Conservation (phyloP, 2,113 vertebrate genomes). For the Sclerurus mexicanus region DNA sequence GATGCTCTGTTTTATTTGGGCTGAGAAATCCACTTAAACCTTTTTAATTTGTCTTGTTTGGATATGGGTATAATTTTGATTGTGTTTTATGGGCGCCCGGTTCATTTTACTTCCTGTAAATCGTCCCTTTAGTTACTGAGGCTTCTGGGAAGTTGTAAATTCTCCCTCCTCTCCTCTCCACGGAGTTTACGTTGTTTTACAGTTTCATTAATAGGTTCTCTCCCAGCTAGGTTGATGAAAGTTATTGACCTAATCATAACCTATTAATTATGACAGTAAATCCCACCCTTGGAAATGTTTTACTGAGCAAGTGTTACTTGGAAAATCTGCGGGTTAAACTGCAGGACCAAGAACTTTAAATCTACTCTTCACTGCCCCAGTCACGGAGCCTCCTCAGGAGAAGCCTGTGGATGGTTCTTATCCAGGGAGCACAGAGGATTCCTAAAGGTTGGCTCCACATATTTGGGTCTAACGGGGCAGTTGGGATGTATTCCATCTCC, state of each 20-base stretch:
- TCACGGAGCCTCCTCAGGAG: rapidly evolving
- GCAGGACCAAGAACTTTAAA: slow-evolving; percentile 58
- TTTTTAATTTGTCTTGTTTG: slow-evolving; percentile 70
- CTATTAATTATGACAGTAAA: slow-evolving; percentile 77
- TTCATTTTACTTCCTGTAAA: slow-evolving; percentile 77
- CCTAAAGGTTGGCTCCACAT: background rate
- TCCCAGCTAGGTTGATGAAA: slow-evolving; percentile 70
- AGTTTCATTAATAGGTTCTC: slow-evolving; percentile 71
- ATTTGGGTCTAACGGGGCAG: background rate
- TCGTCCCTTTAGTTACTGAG: slow-evolving; percentile 66
- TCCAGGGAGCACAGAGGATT: background rate
- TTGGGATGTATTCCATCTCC: background rate
- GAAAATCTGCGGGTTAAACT: slow-evolving; percentile 51
- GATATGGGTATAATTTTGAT: slow-evolving; percentile 62
- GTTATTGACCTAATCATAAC: slow-evolving; percentile 78
- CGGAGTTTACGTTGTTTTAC: slow-evolving; percentile 72
- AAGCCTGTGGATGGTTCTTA: background rate
- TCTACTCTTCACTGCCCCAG: background rate
- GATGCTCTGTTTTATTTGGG: slow-evolving; percentile 54
- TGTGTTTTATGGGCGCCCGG: slow-evolving; percentile 61
- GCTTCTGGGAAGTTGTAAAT: slow-evolving; percentile 77
- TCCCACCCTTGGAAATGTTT: slow-evolving; percentile 60
- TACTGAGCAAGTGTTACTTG: slow-evolving; percentile 62
- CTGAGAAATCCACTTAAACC: slow-evolving; percentile 50
- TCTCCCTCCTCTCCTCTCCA: slow-evolving; percentile 46